A percentile compares a stretch with the other conserved stretches of the same genome.
Evolutionary conservation across 2,888 invertebrate species (phyloP).

Genomic region (Dermolepida albohirtum): DNA sequence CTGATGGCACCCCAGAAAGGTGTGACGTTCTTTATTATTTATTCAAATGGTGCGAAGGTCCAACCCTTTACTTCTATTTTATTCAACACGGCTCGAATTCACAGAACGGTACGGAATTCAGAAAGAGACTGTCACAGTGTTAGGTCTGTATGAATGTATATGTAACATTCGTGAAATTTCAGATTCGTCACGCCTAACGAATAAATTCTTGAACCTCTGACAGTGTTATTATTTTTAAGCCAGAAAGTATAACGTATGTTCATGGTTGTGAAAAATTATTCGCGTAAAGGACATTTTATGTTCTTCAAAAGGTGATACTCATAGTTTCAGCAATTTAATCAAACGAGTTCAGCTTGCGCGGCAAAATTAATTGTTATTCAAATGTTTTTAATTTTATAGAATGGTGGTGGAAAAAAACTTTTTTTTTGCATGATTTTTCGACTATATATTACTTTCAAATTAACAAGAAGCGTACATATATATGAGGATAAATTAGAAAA

Average conservation of each 20-base stretch:
- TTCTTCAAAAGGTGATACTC: too few species aligned
- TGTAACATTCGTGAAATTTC: constrained; percentile 42
- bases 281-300: too few species aligned
- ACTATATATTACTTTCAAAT: too few species aligned
- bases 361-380: too few species aligned
- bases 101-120: constrained; percentile 39
- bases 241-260: constrained; percentile 19
- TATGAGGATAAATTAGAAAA: too few species aligned
- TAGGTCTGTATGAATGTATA: constrained; percentile 44
- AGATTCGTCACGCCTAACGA: constrained; percentile 43
- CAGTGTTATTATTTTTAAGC: constrained; percentile 39
- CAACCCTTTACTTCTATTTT: constrained; percentile 48
- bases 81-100: constrained; percentile 46
- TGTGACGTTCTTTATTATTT: constrained; percentile 53
- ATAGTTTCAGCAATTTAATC: too few species aligned
- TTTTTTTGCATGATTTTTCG: too few species aligned
- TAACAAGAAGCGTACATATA: too few species aligned
- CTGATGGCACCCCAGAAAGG: constrained; percentile 48
- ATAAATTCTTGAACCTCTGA: constrained; percentile 40
- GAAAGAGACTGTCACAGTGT: constrained; percentile 12
- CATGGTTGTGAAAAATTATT: too few species aligned
- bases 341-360: too few species aligned
- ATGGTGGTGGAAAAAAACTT: too few species aligned
- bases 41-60: constrained; percentile 53
- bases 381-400: too few species aligned